These are phyloP conservation scores for Chrysotoxum bicinctum DNA, from an alignment of 2,888 invertebrate species.

Conservation along the genomic window DNA sequence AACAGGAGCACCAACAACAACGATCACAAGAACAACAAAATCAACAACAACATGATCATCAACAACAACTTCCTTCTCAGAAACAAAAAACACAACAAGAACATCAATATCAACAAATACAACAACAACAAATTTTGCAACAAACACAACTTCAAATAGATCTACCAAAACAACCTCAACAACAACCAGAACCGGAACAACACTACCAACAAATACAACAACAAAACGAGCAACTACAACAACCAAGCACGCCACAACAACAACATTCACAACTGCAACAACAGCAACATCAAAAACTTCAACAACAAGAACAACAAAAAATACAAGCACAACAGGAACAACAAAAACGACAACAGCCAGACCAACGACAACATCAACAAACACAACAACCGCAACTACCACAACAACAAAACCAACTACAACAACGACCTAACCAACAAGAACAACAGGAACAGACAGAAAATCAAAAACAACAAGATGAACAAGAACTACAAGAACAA, in stretches of 20 bases:
- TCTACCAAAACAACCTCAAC: conserved; percentile 69
- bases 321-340: conserved; percentile 83
- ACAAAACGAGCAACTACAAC: conserved; percentile 76
- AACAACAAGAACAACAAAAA: conserved; percentile 47
- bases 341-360: conserved; percentile 81
- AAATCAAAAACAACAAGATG: conserved; percentile 68
- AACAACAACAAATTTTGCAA: neutral
- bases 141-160: neutral
- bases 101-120: neutral
- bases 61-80: neutral
- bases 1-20: conserved; percentile 70
- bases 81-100: neutral
- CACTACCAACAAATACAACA: conserved; percentile 54
- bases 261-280: conserved; percentile 49
- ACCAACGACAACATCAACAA: conserved; percentile 73
- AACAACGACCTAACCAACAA: conserved; percentile 52
- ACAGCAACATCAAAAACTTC: conserved; percentile 40
- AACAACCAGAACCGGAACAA: conserved; percentile 73
- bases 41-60: conserved; percentile 35
- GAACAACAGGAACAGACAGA: conserved; percentile 76
- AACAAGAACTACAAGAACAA: conserved; percentile 34
- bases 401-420: conserved; percentile 62
- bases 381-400: conserved; percentile 75
- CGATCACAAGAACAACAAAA: conserved; percentile 67
- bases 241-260: conserved; percentile 42